Conservation (phyloP, 2,888 invertebrate genomes). For the Hipparchia semele region DNA sequence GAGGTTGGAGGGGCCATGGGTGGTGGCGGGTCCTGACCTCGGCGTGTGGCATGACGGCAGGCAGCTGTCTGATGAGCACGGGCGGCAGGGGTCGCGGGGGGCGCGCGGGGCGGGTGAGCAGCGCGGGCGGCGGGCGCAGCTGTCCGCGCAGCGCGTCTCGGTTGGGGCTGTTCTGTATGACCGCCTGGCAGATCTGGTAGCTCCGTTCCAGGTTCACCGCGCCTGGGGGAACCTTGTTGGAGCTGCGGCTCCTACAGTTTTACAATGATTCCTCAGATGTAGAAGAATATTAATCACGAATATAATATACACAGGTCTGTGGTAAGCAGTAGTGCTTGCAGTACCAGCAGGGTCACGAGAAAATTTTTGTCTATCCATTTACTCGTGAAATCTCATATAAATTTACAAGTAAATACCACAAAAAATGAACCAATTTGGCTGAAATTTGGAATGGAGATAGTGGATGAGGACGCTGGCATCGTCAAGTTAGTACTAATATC, state of each 20-base stretch:
- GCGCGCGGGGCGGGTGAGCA: slow-evolving; percentile 81
- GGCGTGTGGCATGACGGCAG: slow-evolving; percentile 80
- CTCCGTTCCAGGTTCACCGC: slow-evolving; percentile 96
- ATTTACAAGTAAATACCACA: too few relatives aligned
- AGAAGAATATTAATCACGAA: neutral
- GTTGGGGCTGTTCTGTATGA: slow-evolving; percentile 97
- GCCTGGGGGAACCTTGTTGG: slow-evolving; percentile 92
- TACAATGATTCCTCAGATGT: neutral
- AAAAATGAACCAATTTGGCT: too few relatives aligned
- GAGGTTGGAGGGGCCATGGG: too few relatives aligned
- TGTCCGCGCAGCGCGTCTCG: slow-evolving; percentile 93
- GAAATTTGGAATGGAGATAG: too few relatives aligned
- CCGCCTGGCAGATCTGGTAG: slow-evolving; percentile 96
- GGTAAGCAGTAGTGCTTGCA: neutral
- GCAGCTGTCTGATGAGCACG: slow-evolving; percentile 84
- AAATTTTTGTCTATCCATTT: too few relatives aligned
- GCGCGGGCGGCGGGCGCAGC: slow-evolving; percentile 92
- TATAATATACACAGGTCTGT: neutral
- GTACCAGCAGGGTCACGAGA: too few relatives aligned
- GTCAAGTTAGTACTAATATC: too few relatives aligned
- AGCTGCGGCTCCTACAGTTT: slow-evolving; percentile 75
- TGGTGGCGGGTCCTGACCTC: slow-evolving; percentile 53
- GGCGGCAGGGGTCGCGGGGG: slow-evolving; percentile 62
- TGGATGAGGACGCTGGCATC: too few relatives aligned
- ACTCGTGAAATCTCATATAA: too few relatives aligned